Evolutionary conservation across 1,140 invertebrate species (phyloP), one percentile per base, ranked within the genome.

Genomic region (Drosophila sp.): DNA sequence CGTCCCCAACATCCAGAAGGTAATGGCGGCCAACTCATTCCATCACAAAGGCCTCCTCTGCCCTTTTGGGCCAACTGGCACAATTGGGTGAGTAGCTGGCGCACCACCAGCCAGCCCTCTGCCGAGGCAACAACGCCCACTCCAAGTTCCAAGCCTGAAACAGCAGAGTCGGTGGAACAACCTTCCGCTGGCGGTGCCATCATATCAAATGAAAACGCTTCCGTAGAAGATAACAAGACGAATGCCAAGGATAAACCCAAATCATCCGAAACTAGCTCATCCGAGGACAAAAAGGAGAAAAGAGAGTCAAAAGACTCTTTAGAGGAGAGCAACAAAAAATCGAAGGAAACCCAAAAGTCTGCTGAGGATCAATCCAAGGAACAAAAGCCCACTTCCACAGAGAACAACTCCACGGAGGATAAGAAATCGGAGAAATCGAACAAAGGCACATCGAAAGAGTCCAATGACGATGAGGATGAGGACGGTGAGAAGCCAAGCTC

Each of bases 51-150:
- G 30, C 66, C 76, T 0, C 50, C n/a, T 4, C 35, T 30, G 23
- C 72, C 79, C 3, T 75, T 75, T 68, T 87, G 84, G 84, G 54
- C 68, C 1, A 89, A 89, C 56, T 89, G 76, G 79, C 62, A 68
- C 3, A 60, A 72, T 23, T 87, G 84, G 84, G 66, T 78, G 1
- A 87, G 69, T 56, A 60, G 62, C 60, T 84, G 84, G 84, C 66
- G 68, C 7, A 27, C 70, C 30, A 72, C 63, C 10, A 47, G 3
- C 4, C 61, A 38, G 17, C 79, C 81, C 0, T 44, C 64, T 25
- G 70, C 68, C 0, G 63, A 44, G 27, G 56, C 63, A 4, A 73
- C 81, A 6, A 63, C 25, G 23, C 4, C 55, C 27, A 44, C 30
- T 38, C 66, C 29, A 35, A 47, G 25, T 11, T 65, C 54, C 40